A percentile compares a stretch with the other conserved stretches of the same genome.
Evolutionary conservation across 2,113 vertebrate genomes (phyloP).

Genomic region (Lasiurus cinereus): DNA sequence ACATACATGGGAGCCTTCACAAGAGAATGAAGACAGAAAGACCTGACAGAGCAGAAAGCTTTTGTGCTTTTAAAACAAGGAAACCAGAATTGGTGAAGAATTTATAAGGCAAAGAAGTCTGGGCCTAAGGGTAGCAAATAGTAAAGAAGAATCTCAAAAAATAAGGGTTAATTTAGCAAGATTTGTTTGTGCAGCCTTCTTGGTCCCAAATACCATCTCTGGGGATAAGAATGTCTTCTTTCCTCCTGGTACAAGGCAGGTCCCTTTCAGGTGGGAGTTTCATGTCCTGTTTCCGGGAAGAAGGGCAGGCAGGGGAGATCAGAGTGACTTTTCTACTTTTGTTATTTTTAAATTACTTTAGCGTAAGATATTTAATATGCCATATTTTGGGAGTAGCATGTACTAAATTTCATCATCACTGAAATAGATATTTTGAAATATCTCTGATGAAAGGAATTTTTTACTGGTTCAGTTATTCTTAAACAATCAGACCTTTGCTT

Average conservation of each 20-base stretch:
- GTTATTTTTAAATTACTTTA: neutral
- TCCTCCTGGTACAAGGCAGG: neutral
- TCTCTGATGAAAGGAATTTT: neutral
- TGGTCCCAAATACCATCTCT: neutral
- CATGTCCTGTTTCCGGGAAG: neutral
- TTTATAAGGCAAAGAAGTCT: neutral
- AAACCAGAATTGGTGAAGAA: constrained; percentile 9
- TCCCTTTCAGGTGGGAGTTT: neutral
- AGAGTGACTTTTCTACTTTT: neutral
- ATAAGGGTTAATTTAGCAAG: neutral
- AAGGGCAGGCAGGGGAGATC: neutral
- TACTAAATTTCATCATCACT: neutral
- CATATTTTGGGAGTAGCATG: neutral
- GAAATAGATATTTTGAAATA: constrained; percentile 30
- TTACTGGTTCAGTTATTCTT: constrained; percentile 1
- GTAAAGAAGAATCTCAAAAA: neutral
- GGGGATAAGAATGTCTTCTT: neutral
- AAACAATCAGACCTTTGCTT: neutral
- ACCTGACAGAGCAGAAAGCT: neutral
- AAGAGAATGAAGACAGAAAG: neutral
- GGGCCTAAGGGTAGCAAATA: neutral
- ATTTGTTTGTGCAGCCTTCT: neutral
- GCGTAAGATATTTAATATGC: neutral
- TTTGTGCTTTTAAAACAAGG: neutral
- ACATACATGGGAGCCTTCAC: neutral